Percentiles rank a stretch among this genome's conserved stretches.
Conservation (phyloP, 2,888 invertebrate genomes). For the Eristalinus aeneus region DNA sequence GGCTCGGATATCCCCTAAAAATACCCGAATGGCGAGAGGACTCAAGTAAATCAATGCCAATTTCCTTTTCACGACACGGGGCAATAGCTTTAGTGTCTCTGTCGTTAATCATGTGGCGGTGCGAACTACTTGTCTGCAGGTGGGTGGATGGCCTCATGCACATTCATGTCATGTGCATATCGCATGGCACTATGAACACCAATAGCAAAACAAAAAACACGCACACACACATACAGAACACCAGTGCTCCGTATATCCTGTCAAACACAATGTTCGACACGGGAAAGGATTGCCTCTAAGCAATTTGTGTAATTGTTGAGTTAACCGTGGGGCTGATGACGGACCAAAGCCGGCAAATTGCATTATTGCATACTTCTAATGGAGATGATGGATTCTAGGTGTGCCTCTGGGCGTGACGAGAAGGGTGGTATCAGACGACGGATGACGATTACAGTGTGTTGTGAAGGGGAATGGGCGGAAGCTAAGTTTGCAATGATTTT, state of each 20-base stretch:
- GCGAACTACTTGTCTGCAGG: neutral
- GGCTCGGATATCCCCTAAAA: neutral
- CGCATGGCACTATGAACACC: slow-evolving; percentile 15
- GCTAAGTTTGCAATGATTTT: neutral
- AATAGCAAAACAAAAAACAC: slow-evolving; percentile 10
- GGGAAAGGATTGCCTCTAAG: slow-evolving; percentile 21
- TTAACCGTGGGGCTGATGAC: neutral
- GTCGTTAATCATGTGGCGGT: slow-evolving; percentile 13
- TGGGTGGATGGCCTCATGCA: neutral
- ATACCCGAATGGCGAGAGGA: neutral
- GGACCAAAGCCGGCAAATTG: neutral
- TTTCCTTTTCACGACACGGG: slow-evolving; percentile 9
- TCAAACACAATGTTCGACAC: slow-evolving; percentile 45
- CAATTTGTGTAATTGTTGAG: slow-evolving; percentile 36
- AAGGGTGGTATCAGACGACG: slow-evolving; percentile 7
- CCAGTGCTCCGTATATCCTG: slow-evolving; percentile 9
- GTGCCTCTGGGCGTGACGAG: neutral
- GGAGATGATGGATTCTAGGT: slow-evolving; percentile 8
- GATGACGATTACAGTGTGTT: slow-evolving; percentile 20
- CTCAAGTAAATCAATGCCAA: slow-evolving; percentile 9
- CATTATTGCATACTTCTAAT: neutral
- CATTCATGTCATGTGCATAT: slow-evolving; percentile 36
- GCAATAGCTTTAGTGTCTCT: slow-evolving; percentile 14
- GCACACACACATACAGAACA: too few relatives aligned
- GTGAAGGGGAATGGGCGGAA: neutral